Evolutionary conservation across 2,888 invertebrate genomes (phyloP), one percentile per base, ranked within the genome.

Genomic region (Amaurobius ferox): DNA sequence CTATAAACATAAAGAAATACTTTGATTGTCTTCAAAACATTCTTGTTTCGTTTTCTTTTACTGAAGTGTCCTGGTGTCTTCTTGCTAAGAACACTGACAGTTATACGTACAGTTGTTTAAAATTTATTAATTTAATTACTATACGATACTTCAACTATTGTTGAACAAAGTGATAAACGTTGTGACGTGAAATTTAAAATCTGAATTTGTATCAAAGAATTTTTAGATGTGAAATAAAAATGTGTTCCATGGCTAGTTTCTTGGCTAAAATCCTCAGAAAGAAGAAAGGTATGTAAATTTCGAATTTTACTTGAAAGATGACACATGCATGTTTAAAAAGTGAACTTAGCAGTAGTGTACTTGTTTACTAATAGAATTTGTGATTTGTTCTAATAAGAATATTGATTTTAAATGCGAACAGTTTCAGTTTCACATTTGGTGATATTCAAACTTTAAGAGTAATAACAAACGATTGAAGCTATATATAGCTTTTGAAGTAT

Each of bases 241-340:
- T 39, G 19, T 68, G 26, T 39, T 26, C 26, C 30, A 80, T 85
- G 83, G 77, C 77, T 72, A 85, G 66, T 72, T 85, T 72, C 72
- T 30, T 85, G 55, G 44, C 76, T 64, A 85, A 77, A 85, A 55
- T 77, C 55, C 28, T 85, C 72, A 85, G 66, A 83, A 76, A 76
- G 70, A 85, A 71, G 35, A 85, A 72, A 85, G 83, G 83, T 85
- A 85, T 61, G 83, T 85, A 28, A 66, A 30, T 28, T 66, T 80
- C 62, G 32, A 39, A 30, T 70, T 28, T 62, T 29, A 70, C 28
- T 78, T 62, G 70, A 32, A 62, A 29, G 40, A 13, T 13, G 35
- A 32, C 39, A 19, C 28, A 55, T 61, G 7, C 55, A 35, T 62
- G 9, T 26, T 35, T 13, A n/a, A n/a, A n/a, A n/a, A n/a, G n/a